phyloP scores from a whole-genome alignment of 2,113 vertebrate species.

The Calidris pugnax region DNA sequence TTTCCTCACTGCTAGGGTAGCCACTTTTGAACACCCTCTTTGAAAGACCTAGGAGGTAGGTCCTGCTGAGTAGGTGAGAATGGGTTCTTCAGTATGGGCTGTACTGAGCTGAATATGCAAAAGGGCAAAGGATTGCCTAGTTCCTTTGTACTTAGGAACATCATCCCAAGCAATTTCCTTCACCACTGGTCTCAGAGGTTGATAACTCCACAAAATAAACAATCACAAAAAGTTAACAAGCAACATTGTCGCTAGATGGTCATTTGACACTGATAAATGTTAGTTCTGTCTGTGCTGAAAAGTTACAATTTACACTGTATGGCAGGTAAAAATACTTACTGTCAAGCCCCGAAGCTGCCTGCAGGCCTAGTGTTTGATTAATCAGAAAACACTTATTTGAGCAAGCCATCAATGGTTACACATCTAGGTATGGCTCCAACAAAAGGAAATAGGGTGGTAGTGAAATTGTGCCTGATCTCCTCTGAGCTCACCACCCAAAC shows the following conservation, averaged over 20 bases:
- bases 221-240: neutral
- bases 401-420: neutral
- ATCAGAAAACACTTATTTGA: neutral
- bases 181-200: neutral
- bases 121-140: neutral
- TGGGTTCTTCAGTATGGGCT: neutral
- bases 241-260: neutral
- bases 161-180: neutral
- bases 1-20: neutral
- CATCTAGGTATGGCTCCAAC: neutral
- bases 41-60: neutral
- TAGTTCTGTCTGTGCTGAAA: neutral
- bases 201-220: neutral
- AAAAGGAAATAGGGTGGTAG: neutral
- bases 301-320: neutral
- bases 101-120: neutral
- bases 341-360: neutral
- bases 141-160: neutral
- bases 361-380: neutral
- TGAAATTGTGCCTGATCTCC: neutral
- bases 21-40: fast-evolving
- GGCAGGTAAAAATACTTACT: neutral
- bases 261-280: fast-evolving
- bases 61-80: neutral
- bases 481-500: neutral